phyloP scores from a whole-genome alignment of 2,888 invertebrate genomes.

The Hirtodrosophila trivittata region DNA sequence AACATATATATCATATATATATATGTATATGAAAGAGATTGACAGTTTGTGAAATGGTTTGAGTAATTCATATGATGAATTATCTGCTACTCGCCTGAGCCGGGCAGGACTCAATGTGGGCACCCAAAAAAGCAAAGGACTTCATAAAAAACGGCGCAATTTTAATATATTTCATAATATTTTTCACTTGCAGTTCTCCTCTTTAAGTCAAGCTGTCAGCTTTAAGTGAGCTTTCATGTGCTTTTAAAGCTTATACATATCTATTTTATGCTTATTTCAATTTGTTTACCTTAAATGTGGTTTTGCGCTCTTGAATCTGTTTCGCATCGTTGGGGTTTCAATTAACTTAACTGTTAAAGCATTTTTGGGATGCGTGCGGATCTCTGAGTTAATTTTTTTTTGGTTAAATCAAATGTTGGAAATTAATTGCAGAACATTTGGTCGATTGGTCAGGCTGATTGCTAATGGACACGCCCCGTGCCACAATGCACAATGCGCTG shows the following conservation, averaged over 20 bases:
- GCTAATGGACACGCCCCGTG: conserved; percentile 32
- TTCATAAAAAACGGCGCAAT: too few relatives aligned
- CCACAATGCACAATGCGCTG: not conserved
- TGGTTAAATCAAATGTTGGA: conserved; percentile 26
- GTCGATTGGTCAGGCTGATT: conserved; percentile 45
- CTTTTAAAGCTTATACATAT: too few relatives aligned
- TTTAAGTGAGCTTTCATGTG: conserved; percentile 6
- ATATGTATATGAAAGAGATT: conserved; percentile 45
- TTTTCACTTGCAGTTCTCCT: not conserved
- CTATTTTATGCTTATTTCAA: not conserved
- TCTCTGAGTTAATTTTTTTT: conserved; percentile 46
- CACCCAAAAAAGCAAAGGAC: conserved; percentile 2
- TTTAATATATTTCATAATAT: not conserved
- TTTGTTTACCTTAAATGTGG: too few relatives aligned
- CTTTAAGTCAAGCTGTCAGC: too few relatives aligned
- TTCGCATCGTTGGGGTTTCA: not conserved
- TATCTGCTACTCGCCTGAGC: conserved; percentile 30
- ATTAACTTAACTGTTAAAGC: conserved; percentile 26
- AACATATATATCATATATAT: conserved; percentile 16
- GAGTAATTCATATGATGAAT: conserved; percentile 68
- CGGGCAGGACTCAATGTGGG: conserved; percentile 5
- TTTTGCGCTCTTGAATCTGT: too few relatives aligned
- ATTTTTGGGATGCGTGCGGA: conserved; percentile 40
- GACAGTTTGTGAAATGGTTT: conserved; percentile 67
- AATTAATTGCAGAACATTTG: conserved; percentile 67